Percentiles rank a stretch among this genome's conserved stretches.
These are phyloP conservation scores for Triplophysa rosa DNA, from an alignment of 2,113 vertebrate species.

Conservation along the genomic window DNA sequence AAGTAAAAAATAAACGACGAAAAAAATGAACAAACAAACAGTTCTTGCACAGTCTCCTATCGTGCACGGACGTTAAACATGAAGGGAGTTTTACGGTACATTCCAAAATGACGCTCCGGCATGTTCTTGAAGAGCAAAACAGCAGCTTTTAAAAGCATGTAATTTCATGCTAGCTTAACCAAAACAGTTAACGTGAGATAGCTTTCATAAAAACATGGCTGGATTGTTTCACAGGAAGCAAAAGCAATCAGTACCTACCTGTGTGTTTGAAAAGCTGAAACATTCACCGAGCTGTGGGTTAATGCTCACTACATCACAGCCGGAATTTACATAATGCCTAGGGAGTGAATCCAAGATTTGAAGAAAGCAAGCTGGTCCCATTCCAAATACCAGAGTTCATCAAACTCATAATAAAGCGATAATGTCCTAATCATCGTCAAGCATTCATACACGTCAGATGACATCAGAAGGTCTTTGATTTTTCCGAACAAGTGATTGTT, in stretches of 20 bases:
- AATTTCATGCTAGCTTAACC: slow-evolving; percentile 9
- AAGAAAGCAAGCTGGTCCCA: slow-evolving; percentile 18
- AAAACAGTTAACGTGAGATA: slow-evolving; percentile 13
- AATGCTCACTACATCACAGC: background rate
- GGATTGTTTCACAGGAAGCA: background rate
- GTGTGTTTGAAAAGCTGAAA: background rate
- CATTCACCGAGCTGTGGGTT: slow-evolving; percentile 25
- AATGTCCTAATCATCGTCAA: slow-evolving; percentile 13
- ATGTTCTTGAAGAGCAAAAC: slow-evolving; percentile 30
- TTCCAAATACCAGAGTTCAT: background rate
- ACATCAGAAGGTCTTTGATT: background rate
- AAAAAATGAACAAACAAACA: background rate
- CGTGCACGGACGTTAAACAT: background rate
- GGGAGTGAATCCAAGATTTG: background rate
- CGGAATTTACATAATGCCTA: slow-evolving; percentile 11
- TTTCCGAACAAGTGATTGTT: slow-evolving; percentile 23
- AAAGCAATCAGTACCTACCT: slow-evolving; percentile 22
- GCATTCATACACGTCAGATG: slow-evolving; percentile 21
- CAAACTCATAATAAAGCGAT: background rate
- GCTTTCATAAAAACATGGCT: slow-evolving; percentile 22
- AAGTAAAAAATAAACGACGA: slow-evolving; percentile 39
- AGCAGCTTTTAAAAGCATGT: slow-evolving; percentile 34
- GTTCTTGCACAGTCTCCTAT: slow-evolving; percentile 39
- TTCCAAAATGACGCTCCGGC: slow-evolving; percentile 24
- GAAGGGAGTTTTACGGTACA: slow-evolving; percentile 27